A percentile compares a stretch with the other conserved stretches of the same genome.
phyloP scores from a whole-genome alignment of 2,888 invertebrate species.

The Harmothoe impar region DNA sequence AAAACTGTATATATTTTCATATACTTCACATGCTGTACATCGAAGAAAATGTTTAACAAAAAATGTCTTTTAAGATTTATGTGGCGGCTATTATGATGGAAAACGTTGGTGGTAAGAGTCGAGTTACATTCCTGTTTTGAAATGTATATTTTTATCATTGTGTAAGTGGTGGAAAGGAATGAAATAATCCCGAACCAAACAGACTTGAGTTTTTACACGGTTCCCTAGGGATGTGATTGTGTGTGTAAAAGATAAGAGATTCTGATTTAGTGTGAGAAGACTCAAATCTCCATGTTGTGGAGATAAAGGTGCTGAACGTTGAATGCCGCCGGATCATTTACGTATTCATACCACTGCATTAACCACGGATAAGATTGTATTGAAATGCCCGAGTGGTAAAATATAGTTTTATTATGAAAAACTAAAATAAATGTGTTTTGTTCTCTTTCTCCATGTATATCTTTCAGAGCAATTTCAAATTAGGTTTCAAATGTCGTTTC shows the following conservation, averaged over 20 bases:
- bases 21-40: not conserved
- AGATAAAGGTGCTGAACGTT: conserved; percentile 35
- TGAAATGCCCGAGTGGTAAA: conserved; percentile 7
- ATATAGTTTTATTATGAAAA: conserved; percentile 29
- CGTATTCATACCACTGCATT: not conserved
- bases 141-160: conserved; percentile 20
- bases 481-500: too few relatives aligned
- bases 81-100: not conserved
- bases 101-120: not conserved
- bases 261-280: conserved; percentile 15
- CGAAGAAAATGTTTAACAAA: too few relatives aligned
- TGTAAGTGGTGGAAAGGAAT: not conserved
- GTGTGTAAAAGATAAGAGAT: conserved; percentile 15
- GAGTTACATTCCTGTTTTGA: conserved; percentile 35
- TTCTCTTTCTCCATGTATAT: too few relatives aligned
- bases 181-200: not conserved
- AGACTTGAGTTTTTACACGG: not conserved
- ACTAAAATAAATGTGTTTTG: too few relatives aligned
- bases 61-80: not conserved
- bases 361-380: conserved; percentile 11
- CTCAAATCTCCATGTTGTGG: not conserved
- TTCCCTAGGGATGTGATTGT: not conserved
- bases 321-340: conserved; percentile 19
- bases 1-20: conserved; percentile 42
- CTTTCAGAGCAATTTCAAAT: too few relatives aligned